Conservation (phyloP, 2,888 invertebrate genomes). For the Dicranocentrus wangi region DNA sequence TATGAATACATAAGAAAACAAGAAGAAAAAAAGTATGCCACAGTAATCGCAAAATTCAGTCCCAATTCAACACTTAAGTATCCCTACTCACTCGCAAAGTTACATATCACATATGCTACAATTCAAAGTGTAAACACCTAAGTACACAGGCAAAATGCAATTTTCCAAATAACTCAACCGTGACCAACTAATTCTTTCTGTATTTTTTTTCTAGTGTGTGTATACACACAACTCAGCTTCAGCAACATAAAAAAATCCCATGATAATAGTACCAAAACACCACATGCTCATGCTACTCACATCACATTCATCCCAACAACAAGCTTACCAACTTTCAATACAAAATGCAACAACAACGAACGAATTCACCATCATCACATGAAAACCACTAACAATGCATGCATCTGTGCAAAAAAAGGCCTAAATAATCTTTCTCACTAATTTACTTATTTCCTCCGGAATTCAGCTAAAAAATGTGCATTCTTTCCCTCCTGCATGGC, state of each 20-base stretch:
- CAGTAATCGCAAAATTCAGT: conserved; percentile 10
- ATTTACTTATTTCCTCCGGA: conserved; percentile 44
- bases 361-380: neutral
- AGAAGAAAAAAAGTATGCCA: conserved; percentile 34
- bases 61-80: neutral
- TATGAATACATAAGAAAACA: too few species aligned
- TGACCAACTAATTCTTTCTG: conserved; percentile 41
- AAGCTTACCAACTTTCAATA: conserved; percentile 1
- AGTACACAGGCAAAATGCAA: conserved; percentile 9
- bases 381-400: conserved; percentile 19
- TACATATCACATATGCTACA: neutral
- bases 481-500: neutral
- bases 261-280: neutral
- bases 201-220: neutral
- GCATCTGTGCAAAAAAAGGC: neutral
- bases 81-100: neutral
- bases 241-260: conserved; percentile 20
- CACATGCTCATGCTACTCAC: conserved; percentile 5
- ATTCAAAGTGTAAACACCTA: conserved; percentile 10
- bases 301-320: conserved; percentile 14
- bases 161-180: conserved; percentile 41
- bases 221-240: neutral
- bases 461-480: conserved; percentile 17
- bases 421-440: conserved; percentile 35
- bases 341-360: neutral